Evolutionary conservation across 2,113 vertebrate species (phyloP).

Genomic region (Isichthys henryi): DNA sequence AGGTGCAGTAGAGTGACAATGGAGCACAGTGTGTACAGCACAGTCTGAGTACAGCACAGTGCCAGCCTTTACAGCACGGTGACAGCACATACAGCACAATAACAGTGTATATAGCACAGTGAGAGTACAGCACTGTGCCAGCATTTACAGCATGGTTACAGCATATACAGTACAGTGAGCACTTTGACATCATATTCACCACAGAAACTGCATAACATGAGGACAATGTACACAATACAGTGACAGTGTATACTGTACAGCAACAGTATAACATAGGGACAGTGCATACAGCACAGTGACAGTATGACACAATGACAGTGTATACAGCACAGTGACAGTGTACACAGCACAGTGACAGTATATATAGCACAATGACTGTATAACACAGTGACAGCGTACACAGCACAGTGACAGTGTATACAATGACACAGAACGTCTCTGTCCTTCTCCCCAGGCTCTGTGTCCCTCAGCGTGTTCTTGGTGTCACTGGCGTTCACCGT

Average conservation of each 20-base stretch:
- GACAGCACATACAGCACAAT: not conserved
- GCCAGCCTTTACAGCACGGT: not conserved
- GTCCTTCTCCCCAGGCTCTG: conserved; percentile 61
- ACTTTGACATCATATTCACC: not conserved
- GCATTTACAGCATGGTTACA: not conserved
- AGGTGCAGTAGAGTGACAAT: not conserved
- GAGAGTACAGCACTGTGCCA: not conserved
- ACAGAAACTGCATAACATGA: not conserved
- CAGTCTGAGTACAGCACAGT: not conserved
- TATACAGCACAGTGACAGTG: not conserved
- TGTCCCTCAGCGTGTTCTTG: conserved; percentile 87
- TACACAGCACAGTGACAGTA: not conserved
- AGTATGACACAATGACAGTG: not conserved
- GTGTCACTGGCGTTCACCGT: conserved; percentile 93
- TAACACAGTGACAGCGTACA: not conserved
- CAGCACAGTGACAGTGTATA: not conserved
- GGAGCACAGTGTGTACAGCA: not conserved
- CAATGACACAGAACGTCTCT: not conserved
- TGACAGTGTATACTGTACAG: not conserved
- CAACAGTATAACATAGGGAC: not conserved
- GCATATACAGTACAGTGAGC: not conserved
- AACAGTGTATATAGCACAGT: not conserved
- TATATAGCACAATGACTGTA: not conserved
- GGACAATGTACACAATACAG: not conserved
- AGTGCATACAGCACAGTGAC: not conserved